Conservation (phyloP, 1,140 invertebrate species). For the Hylaeus volcanicus region DNA sequence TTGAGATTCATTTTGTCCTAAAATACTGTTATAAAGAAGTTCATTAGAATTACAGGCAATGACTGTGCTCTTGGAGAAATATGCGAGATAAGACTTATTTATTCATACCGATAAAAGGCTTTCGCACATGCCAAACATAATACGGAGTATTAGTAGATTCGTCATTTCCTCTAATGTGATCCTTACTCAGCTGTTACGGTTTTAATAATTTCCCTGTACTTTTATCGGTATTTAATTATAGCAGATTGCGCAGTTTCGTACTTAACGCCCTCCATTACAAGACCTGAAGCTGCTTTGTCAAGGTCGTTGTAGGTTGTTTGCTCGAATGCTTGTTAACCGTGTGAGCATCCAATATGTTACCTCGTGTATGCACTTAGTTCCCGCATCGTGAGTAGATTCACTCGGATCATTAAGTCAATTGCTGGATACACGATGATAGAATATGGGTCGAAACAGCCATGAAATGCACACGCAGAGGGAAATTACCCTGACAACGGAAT, state of each 20-base stretch:
- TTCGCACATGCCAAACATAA: neutral
- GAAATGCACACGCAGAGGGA: slow-evolving; percentile 30
- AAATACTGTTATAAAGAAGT: too few species aligned
- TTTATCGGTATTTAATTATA: neutral
- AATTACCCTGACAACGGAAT: neutral
- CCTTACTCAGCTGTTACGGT: neutral
- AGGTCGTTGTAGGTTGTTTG: slow-evolving; percentile 63
- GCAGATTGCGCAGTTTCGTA: neutral
- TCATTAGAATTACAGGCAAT: neutral
- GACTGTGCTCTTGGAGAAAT: too few species aligned
- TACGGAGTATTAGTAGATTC: neutral
- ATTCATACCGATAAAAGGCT: neutral
- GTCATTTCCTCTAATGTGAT: too few species aligned
- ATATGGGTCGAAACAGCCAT: slow-evolving; percentile 47
- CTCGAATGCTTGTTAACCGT: slow-evolving; percentile 68
- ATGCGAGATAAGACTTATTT: neutral
- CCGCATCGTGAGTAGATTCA: slow-evolving; percentile 63
- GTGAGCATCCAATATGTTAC: slow-evolving; percentile 65
- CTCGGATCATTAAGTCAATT: slow-evolving; percentile 68
- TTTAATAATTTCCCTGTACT: neutral
- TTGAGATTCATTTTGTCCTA: too few species aligned
- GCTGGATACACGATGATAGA: slow-evolving; percentile 55
- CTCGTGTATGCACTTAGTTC: slow-evolving; percentile 65
- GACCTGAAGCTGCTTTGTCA: slow-evolving; percentile 49
- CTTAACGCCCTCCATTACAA: slow-evolving; percentile 16